Evolutionary conservation across 1,140 invertebrate species (phyloP).

Genomic region (Lucilia cuprina): DNA sequence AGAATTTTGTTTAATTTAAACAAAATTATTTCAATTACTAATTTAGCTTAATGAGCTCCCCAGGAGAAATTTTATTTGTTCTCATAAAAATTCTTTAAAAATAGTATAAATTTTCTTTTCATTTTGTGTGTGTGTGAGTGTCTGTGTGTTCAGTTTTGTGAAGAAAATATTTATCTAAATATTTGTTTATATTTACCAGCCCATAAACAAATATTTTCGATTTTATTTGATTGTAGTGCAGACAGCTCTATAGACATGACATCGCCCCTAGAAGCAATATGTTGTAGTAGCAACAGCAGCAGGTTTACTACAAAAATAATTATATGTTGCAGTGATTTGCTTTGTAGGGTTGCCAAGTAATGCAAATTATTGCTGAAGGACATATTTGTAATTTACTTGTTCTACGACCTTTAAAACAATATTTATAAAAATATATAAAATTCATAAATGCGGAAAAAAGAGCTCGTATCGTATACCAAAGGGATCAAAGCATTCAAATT

Average conservation of each 20-base stretch:
- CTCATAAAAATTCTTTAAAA: neutral
- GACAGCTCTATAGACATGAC: neutral
- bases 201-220: conserved; percentile 11
- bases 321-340: too few relatives aligned
- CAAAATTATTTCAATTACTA: neutral
- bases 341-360: too few relatives aligned
- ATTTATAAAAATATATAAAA: too few relatives aligned
- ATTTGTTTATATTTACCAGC: conserved; percentile 5
- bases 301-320: neutral
- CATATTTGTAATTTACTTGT: too few relatives aligned
- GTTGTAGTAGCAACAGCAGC: too few relatives aligned
- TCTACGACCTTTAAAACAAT: too few relatives aligned
- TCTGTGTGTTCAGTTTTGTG: neutral
- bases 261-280: neutral
- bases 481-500: too few relatives aligned
- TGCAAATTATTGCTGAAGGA: neutral
- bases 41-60: neutral
- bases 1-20: neutral
- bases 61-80: neutral
- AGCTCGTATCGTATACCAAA: too few relatives aligned
- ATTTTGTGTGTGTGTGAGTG: too few relatives aligned
- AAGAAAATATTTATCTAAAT: neutral
- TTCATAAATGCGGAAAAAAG: too few relatives aligned
- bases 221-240: conserved; percentile 6
- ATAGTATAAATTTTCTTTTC: neutral